These are phyloP conservation scores for Zootoca vivipara DNA, from an alignment of 2,113 vertebrate genomes.

Conservation along the genomic window DNA sequence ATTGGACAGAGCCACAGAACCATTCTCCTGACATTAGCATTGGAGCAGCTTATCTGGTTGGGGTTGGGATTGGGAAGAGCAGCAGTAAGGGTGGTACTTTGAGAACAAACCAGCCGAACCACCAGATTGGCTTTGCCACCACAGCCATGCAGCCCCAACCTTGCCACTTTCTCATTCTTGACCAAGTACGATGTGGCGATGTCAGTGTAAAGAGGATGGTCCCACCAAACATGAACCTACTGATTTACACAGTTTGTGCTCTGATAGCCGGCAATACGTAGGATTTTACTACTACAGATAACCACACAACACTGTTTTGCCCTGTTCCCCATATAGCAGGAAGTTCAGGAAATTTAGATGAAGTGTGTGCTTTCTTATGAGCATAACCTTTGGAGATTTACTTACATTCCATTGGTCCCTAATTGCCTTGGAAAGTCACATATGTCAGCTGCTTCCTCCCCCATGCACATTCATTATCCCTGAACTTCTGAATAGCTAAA, in stretches of 20 bases:
- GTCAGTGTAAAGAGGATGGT: no score
- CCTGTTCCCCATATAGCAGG: background rate
- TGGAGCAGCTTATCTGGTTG: no score
- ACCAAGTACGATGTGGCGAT: no score
- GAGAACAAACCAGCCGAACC: no score
- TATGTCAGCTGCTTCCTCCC: background rate
- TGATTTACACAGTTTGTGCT: background rate
- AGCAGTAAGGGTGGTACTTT: no score
- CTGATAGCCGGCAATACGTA: background rate
- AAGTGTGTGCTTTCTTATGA: background rate
- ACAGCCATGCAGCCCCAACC: no score
- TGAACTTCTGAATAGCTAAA: background rate
- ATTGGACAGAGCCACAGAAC: no score
- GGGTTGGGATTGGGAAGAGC: no score
- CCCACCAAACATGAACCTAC: no score
- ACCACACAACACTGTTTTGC: background rate
- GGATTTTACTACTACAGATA: background rate
- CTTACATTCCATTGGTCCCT: background rate
- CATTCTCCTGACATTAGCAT: no score
- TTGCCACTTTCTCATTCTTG: no score
- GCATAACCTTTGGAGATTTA: background rate
- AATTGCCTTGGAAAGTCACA: background rate
- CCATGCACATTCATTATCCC: background rate
- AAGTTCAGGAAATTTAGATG: background rate
- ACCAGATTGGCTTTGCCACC: no score